A percentile compares a stretch with the other conserved stretches of the same genome.
phyloP scores from a whole-genome alignment of 1,140 invertebrate genomes.

The Orchesella cincta region DNA sequence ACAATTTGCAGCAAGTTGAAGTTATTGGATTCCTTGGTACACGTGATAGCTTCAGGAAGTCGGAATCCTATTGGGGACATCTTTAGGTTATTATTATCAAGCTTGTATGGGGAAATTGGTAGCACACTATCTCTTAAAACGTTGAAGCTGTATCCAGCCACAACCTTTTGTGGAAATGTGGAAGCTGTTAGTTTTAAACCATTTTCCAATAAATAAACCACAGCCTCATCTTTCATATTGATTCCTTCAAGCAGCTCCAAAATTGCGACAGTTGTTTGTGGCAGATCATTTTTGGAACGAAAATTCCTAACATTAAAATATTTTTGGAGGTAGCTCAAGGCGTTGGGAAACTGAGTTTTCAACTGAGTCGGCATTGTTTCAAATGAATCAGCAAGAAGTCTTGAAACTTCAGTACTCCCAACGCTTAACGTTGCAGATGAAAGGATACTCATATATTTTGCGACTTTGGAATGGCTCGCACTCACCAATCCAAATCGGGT shows the following conservation, averaged over 20 bases:
- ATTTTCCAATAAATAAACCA: neutral
- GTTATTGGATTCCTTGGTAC: too few relatives aligned
- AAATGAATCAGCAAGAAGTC: neutral
- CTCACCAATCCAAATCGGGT: neutral
- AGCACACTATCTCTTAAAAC: neutral
- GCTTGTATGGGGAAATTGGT: neutral
- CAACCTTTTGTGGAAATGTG: neutral
- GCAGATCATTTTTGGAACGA: neutral
- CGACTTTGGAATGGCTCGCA: slow-evolving; percentile 19
- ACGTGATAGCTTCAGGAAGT: neutral
- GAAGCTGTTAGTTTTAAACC: neutral
- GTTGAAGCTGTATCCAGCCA: neutral
- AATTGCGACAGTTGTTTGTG: slow-evolving; percentile 26
- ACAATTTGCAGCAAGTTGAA: too few relatives aligned
- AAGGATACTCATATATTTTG: slow-evolving; percentile 23
- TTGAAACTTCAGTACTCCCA: slow-evolving; percentile 1
- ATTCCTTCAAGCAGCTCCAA: slow-evolving; percentile 30
- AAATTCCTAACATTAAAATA: slow-evolving; percentile 30
- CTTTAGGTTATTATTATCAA: neutral
- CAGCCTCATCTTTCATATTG: neutral
- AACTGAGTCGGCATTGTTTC: neutral
- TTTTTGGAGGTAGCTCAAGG: slow-evolving; percentile 24
- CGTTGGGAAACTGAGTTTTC: slow-evolving; percentile 19
- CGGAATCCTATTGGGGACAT: neutral
- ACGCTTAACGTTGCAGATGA: neutral